These are phyloP conservation scores for Melanotus villosus DNA, from an alignment of 2,888 invertebrate species.

Conservation along the genomic window DNA sequence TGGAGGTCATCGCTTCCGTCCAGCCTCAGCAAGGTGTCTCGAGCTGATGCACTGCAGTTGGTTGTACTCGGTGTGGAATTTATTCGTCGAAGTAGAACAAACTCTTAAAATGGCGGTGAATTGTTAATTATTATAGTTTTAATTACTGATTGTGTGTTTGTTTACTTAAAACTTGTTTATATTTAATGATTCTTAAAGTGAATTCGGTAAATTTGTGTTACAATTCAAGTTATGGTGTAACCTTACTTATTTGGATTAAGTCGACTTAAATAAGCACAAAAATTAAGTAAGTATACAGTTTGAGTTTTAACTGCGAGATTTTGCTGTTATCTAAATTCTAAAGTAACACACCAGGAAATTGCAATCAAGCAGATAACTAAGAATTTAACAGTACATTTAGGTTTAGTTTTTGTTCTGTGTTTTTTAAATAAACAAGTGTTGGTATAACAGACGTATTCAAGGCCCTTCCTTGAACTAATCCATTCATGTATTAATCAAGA, in stretches of 20 bases:
- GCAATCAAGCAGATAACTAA: too few species aligned
- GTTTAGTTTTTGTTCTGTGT: neutral
- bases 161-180: neutral
- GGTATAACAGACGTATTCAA: constrained; percentile 5
- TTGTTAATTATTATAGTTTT: neutral
- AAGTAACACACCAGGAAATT: too few species aligned
- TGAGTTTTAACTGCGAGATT: too few species aligned
- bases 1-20: constrained; percentile 56
- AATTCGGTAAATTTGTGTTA: too few species aligned
- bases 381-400: too few species aligned
- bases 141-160: too few species aligned
- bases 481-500: constrained; percentile 19
- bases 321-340: too few species aligned
- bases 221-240: too few species aligned
- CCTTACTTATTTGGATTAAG: too few species aligned
- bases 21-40: constrained; percentile 52
- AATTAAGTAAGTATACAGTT: too few species aligned
- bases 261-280: too few species aligned
- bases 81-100: constrained; percentile 38
- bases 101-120: constrained; percentile 41
- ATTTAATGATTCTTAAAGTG: neutral
- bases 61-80: constrained; percentile 45
- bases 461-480: constrained; percentile 8
- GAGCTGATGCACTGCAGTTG: constrained; percentile 50
- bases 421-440: neutral